A percentile compares a stretch with the other conserved stretches of the same genome.
phyloP scores from a whole-genome alignment of 2,888 invertebrate genomes.

The Amiota mariae region DNA sequence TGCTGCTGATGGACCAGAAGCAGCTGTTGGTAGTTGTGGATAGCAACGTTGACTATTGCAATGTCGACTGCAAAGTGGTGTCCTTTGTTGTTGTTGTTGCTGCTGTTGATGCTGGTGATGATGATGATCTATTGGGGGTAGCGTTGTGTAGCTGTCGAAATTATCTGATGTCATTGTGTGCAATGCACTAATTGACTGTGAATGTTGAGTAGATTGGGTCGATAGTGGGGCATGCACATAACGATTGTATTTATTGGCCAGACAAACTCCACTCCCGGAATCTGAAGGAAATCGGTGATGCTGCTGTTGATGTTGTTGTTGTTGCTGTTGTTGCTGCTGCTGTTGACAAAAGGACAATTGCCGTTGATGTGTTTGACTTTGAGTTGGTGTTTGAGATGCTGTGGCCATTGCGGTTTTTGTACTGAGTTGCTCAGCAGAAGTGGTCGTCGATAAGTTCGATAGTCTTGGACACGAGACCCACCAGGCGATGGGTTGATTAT shows the following conservation, averaged over 20 bases:
- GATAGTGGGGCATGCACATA: conserved; percentile 31
- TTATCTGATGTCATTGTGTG: conserved; percentile 49
- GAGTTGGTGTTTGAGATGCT: conserved; percentile 49
- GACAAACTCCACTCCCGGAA: neutral
- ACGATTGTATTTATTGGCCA: conserved; percentile 22
- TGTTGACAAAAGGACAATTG: conserved; percentile 13
- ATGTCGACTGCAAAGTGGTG: conserved; percentile 50
- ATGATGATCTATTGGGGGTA: conserved; percentile 55
- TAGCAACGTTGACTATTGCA: conserved; percentile 43
- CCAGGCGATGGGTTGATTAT: conserved; percentile 72
- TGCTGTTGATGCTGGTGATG: conserved; percentile 45
- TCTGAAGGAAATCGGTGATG: conserved; percentile 29
- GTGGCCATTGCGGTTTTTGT: conserved; percentile 41
- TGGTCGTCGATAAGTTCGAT: conserved; percentile 58
- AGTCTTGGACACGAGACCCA: conserved; percentile 73
- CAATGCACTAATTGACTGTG: conserved; percentile 57
- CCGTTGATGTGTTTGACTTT: conserved; percentile 28
- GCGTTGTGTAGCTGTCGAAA: conserved; percentile 65
- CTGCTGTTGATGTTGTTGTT: conserved; percentile 27
- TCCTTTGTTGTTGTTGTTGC: conserved; percentile 28
- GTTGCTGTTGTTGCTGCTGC: conserved; percentile 20
- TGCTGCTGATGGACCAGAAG: conserved; percentile 33
- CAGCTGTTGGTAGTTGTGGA: conserved; percentile 34
- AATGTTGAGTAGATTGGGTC: conserved; percentile 34
- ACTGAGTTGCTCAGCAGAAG: conserved; percentile 26